These are phyloP conservation scores for Mus musculus DNA, from an alignment of 2,113 vertebrate genomes.

Conservation along the genomic window GRCm39 chr8:42917501-42918000, in stretches of 20 bases:
- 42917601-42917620: neutral
- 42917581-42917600: neutral
- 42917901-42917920: neutral
- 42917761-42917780: neutral
- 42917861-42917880: neutral
- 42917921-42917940: neutral
- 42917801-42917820: neutral
- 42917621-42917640: neutral
- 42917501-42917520: neutral
- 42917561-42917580: neutral
- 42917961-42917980: neutral
- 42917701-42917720: neutral
- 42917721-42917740: too few relatives aligned
- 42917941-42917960: neutral
- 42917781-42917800: constrained; percentile 11
- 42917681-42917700: neutral
- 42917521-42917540: neutral
- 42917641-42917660: neutral
- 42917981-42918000: neutral
- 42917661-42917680: neutral
- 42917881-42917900: neutral
- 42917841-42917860: neutral
- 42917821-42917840: neutral
- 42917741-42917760: neutral
- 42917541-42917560: neutral